Base-by-base conservation (phyloP, 2,888 invertebrate species). In the Villa cingulata region DNA sequence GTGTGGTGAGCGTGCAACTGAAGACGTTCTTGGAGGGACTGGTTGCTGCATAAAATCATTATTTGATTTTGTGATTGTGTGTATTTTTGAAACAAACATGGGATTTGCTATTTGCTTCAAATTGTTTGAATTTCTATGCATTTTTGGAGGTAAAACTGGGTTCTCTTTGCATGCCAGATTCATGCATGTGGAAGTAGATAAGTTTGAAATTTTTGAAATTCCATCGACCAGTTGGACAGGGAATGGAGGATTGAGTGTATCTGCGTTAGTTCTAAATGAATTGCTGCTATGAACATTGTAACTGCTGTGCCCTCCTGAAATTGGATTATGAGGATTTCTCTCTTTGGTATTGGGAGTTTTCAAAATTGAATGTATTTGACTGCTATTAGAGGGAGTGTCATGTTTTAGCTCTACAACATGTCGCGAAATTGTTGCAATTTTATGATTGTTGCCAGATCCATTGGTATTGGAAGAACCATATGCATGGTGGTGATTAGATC, bases 61-160 rank as follows among this genome's bases (percentile, higher is more conserved):
- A 41, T 40, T 53, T 18, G 56, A 49, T 43, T 54, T 52, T 18
- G 55, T 55, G 43, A 56, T 55, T 45, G 56, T 58, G 23, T 54
- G 54, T 41, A 55, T 56, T 48, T 55, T 23, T 4, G 55, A 51
- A 18, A 53, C 50, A 46, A 50, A 52, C 18, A 49, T 23, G 19
- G 51, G 51, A 43, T 53, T 23, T 23, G 23, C 7, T 23, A 7
- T 23, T 36, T 53, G 52, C 38, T 51, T 49, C 2, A 50, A 37
- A 47, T 63, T 62, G n/a, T n/a, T 23, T 56, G 63, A 57, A 55
- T 63, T 65, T 60, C 70, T 70, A 56, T 68, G 65, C 56, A 70
- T 61, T 64, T 70, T 70, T 58, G 69, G 69, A 62, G 69, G 69
- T 60, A 70, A 60, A 49, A 61, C 63, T 53, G 64, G 64, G 57